Evolutionary conservation across 2,888 invertebrate genomes (phyloP).

Genomic region (Bembecia ichneumoniformis): DNA sequence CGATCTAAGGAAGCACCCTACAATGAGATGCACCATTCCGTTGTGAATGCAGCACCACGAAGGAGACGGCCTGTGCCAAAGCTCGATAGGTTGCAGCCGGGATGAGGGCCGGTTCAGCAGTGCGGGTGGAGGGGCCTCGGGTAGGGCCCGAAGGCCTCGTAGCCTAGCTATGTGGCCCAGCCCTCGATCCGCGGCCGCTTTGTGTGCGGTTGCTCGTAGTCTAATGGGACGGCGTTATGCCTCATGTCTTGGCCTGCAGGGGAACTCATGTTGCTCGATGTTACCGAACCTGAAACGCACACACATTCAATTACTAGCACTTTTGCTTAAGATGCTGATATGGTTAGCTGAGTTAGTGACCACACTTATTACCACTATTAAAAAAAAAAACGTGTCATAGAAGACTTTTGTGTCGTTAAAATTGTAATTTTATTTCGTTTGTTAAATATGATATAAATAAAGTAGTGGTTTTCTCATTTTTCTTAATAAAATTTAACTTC

Average conservation of each 20-base stretch:
- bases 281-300: conserved; percentile 78
- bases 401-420: too few species aligned
- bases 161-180: conserved; percentile 89
- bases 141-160: conserved; percentile 64
- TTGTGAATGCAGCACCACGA: conserved; percentile 23
- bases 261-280: conserved; percentile 87
- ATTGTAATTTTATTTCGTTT: too few species aligned
- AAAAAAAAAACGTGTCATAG: too few species aligned
- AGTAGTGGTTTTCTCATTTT: too few species aligned
- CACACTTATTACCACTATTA: too few species aligned
- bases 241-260: conserved; percentile 74
- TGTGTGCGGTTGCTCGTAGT: conserved; percentile 75
- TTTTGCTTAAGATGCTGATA: too few species aligned
- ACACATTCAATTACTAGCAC: background rate
- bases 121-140: conserved; percentile 68
- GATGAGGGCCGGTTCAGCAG: conserved; percentile 44
- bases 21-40: conserved; percentile 38
- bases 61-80: conserved; percentile 16
- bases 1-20: conserved; percentile 32
- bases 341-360: too few species aligned
- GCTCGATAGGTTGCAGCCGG: conserved; percentile 34
- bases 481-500: too few species aligned
- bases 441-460: too few species aligned
- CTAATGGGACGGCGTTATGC: conserved; percentile 53
- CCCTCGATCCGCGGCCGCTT: conserved; percentile 93